Conservation (phyloP, 2,797 vertebrate species). For the Diglossa cyanea region DNA sequence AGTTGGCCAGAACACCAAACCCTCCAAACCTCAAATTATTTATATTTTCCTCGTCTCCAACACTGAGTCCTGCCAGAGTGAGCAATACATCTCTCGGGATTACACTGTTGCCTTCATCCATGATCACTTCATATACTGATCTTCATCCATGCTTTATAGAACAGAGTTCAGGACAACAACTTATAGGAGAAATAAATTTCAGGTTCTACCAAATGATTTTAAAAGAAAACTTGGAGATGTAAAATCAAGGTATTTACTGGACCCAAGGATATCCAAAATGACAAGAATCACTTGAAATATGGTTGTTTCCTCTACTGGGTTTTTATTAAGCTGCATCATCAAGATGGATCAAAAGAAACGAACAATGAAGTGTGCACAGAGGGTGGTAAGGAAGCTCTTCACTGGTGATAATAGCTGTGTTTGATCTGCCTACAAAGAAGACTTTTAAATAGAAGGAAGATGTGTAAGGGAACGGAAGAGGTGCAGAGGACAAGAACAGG, state of each 20-base stretch:
- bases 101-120: not conserved
- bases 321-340: not conserved
- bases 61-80: not conserved
- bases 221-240: not conserved
- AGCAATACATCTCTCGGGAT: not conserved
- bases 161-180: not conserved
- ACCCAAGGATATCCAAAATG: not conserved
- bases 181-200: not conserved
- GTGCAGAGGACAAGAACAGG: not conserved
- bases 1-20: not conserved
- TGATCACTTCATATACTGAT: not conserved
- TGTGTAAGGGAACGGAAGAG: not conserved
- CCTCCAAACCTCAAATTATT: conserved; percentile 22
- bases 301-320: not conserved
- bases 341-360: not conserved
- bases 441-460: not conserved
- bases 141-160: not conserved
- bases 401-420: not conserved
- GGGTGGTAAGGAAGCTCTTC: not conserved
- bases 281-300: conserved; percentile 1
- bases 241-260: conserved; percentile 19
- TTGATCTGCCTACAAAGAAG: not conserved
- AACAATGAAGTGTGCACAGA: not conserved
- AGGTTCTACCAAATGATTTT: not conserved
- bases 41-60: not conserved